phyloP scores from a whole-genome alignment of 2,888 invertebrate species.

The Scaptomyza reducta region DNA sequence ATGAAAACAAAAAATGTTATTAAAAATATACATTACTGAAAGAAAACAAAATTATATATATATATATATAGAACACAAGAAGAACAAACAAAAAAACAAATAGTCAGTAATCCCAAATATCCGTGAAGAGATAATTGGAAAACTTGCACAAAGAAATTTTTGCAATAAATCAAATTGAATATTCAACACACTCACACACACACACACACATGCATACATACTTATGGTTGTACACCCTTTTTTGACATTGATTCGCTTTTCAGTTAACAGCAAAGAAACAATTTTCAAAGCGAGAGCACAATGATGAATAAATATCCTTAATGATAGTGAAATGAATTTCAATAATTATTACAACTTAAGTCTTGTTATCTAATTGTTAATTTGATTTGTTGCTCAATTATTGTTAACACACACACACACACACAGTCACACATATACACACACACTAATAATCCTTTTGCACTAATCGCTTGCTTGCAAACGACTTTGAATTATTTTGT shows the following conservation, averaged over 20 bases:
- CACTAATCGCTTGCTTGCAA: slow-evolving; percentile 26
- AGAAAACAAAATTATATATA: slow-evolving; percentile 16
- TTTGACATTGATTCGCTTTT: slow-evolving; percentile 27
- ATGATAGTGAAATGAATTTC: slow-evolving; percentile 21
- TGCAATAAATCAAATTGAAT: slow-evolving; percentile 32
- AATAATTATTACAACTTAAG: slow-evolving; percentile 34
- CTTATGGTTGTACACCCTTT: slow-evolving; percentile 72
- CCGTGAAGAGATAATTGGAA: slow-evolving; percentile 40
- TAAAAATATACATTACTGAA: slow-evolving; percentile 56
- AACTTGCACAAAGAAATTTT: slow-evolving; percentile 46
- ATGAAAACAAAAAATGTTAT: slow-evolving; percentile 42
- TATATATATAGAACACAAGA: slow-evolving; percentile 28
- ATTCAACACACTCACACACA: slow-evolving; percentile 30
- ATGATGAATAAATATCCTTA: slow-evolving; percentile 14
- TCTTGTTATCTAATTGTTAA: slow-evolving; percentile 50
- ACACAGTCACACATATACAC: slow-evolving; percentile 9
- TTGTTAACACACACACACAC: slow-evolving; percentile 42
- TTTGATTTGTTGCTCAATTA: slow-evolving; percentile 70
- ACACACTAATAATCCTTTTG: background rate
- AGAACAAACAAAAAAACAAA: no score
- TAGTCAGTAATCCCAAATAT: slow-evolving; percentile 52
- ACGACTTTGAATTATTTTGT: slow-evolving; percentile 8
- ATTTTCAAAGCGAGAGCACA: slow-evolving; percentile 20
- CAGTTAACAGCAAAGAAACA: slow-evolving; percentile 24
- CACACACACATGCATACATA: slow-evolving; percentile 35